Percentiles rank a stretch among this genome's conserved stretches.
Evolutionary conservation across 2,888 invertebrate genomes (phyloP).

Genomic region (Lithodes maja): DNA sequence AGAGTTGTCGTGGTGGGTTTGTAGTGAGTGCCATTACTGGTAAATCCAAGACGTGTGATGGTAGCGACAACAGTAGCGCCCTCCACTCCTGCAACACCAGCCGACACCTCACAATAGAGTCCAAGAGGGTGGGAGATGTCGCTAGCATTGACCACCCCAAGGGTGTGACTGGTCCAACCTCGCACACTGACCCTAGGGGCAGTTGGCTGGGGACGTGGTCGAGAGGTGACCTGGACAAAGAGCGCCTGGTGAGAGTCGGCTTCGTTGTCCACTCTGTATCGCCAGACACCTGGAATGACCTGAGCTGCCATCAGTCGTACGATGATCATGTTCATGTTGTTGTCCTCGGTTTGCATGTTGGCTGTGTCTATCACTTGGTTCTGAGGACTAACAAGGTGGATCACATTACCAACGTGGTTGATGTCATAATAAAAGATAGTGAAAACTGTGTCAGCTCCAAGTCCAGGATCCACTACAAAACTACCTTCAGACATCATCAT

Average conservation of each 20-base stretch:
- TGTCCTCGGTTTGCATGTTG: slow-evolving; percentile 70
- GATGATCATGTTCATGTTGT: slow-evolving; percentile 70
- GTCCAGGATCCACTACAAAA: slow-evolving; percentile 78
- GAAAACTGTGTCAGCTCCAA: slow-evolving; percentile 73
- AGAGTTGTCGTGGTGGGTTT: slow-evolving; percentile 75
- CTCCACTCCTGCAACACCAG: slow-evolving; percentile 78
- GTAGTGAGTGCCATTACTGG: slow-evolving; percentile 71
- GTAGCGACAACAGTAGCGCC: slow-evolving; percentile 79
- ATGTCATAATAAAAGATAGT: slow-evolving; percentile 71
- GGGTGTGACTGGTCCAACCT: slow-evolving; percentile 76
- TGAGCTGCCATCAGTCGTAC: slow-evolving; percentile 62
- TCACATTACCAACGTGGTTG: slow-evolving; percentile 70
- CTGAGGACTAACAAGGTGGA: slow-evolving; percentile 68
- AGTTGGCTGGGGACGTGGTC: slow-evolving; percentile 76
- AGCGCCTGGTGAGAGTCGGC: slow-evolving; percentile 80
- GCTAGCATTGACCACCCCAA: slow-evolving; percentile 72
- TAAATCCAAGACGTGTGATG: slow-evolving; percentile 73
- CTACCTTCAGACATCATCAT: slow-evolving; percentile 74
- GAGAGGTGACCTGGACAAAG: slow-evolving; percentile 80
- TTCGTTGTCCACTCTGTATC: slow-evolving; percentile 79
- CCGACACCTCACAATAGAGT: slow-evolving; percentile 78
- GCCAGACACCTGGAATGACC: slow-evolving; percentile 78
- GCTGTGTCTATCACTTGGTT: slow-evolving; percentile 69
- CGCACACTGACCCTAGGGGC: slow-evolving; percentile 74
- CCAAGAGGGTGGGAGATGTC: slow-evolving; percentile 75